Evolutionary conservation across 2,888 invertebrate genomes (phyloP).

Genomic region (Macaria liturata): DNA sequence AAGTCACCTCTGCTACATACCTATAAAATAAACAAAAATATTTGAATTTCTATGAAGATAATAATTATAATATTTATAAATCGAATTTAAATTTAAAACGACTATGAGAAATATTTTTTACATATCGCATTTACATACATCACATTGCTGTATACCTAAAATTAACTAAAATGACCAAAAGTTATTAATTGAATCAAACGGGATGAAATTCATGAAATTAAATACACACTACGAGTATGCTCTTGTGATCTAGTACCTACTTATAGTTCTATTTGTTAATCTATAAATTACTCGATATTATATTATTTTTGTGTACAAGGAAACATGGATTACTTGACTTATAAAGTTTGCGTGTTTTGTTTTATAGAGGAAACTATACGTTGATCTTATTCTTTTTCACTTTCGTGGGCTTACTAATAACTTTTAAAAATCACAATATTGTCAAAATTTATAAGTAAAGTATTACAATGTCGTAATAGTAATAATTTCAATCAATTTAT

Average conservation of each 20-base stretch:
- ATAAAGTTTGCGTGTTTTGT: conserved; percentile 4
- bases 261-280: conserved; percentile 15
- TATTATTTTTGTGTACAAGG: background rate
- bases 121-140: conserved; percentile 76
- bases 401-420: too few relatives aligned
- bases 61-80: conserved; percentile 37
- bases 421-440: conserved; percentile 16
- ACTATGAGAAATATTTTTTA: conserved; percentile 64
- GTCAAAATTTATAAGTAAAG: conserved; percentile 41
- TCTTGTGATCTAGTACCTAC: conserved; percentile 16
- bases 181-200: conserved; percentile 24
- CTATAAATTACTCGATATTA: conserved; percentile 8
- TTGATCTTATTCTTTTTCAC: conserved; percentile 9
- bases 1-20: conserved; percentile 58
- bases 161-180: conserved; percentile 29
- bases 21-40: conserved; percentile 63
- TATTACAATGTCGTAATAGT: conserved; percentile 20
- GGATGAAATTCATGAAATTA: conserved; percentile 13
- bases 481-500: conserved; percentile 5
- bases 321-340: conserved; percentile 3
- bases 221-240: conserved; percentile 22
- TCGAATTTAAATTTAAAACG: conserved; percentile 51
- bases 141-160: conserved; percentile 57
- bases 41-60: conserved; percentile 55
- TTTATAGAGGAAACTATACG: background rate